Base-by-base conservation (phyloP, 2,113 vertebrate species). In the Philantomba maxwellii region DNA sequence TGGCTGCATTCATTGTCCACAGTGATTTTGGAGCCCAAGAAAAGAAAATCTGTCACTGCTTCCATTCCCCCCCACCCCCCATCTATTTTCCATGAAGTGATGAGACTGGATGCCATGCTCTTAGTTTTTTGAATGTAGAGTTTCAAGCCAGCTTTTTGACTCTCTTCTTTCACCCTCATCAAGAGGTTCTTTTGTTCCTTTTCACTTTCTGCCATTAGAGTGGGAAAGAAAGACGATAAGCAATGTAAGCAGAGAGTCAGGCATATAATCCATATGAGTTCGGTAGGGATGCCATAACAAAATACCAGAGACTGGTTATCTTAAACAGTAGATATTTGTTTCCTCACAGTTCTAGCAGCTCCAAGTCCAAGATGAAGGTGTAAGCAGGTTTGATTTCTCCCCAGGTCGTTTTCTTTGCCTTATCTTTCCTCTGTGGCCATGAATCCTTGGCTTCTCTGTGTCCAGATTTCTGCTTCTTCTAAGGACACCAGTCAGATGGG, bases 191-290 rank as follows among this genome's bases (percentile, higher is more conserved):
- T 75, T 43, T 43, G 36, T 14, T 43, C 12, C 6, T 75, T 43
- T 75, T 43, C 70, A 75, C 12, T 75, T 15, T 75, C 36, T 75
- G 23, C 70, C 36, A 14, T 43, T 26, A 43, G 39, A 62, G 5
- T 21, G 25, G 33, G 87, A 85, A 83, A 75, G 86, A 86, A 33
- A 93, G 47, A 13, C 16, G 51, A 13, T 12, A 77, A 16, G 30
- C 77, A 23, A 47, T 16, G 7, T 1, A 43, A 66, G 43, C n/a
- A 43, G 45, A 25, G 17, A n/a, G 6, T 11, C n/a, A 19, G n/a
- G 43, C 13, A 3, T 1, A 2, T 7, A 10, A 6, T 17, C 43
- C 53, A 4, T 19, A 3, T n/a, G 6, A 33, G 47, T 60, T 82
- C 36, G 13, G 23, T 43, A 11, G 36, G 47, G 17, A 23, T 25